A percentile compares a stretch with the other conserved stretches of the same genome.
Evolutionary conservation across 2,888 invertebrate species (phyloP).

Genomic region (Andricus curvator): DNA sequence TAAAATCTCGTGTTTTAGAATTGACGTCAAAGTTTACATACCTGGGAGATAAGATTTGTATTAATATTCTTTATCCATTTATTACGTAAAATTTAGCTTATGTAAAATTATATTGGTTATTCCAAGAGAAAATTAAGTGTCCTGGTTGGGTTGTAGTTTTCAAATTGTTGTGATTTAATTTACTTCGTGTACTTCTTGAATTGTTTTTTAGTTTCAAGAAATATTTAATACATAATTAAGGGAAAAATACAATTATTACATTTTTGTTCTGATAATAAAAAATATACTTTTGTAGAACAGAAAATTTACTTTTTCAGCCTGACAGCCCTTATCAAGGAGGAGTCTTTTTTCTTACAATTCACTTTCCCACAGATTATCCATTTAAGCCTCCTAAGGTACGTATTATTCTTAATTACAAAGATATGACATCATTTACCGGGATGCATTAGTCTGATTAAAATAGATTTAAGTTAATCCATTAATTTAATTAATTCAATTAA

Average conservation of each 20-base stretch:
- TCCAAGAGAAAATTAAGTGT: neutral
- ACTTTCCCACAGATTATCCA: conserved; percentile 99
- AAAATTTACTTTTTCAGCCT: conserved; percentile 84
- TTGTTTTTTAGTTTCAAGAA: neutral
- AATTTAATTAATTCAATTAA: too few species aligned
- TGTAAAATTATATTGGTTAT: neutral
- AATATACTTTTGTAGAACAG: neutral
- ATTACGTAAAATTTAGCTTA: conserved; percentile 36
- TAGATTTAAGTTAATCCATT: too few species aligned
- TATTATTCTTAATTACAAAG: conserved; percentile 31
- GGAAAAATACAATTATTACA: too few species aligned
- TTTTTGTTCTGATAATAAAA: neutral
- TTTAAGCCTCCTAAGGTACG: conserved; percentile 99
- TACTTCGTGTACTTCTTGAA: neutral
- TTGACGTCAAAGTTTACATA: neutral
- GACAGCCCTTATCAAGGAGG: conserved; percentile 99
- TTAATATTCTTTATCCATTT: conserved; percentile 32
- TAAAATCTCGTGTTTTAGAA: too few species aligned
- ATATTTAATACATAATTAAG: neutral
- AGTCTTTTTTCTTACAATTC: conserved; percentile 99
- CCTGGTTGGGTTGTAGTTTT: neutral
- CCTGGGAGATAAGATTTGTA: neutral
- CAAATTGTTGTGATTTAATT: neutral
- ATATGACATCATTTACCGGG: neutral
- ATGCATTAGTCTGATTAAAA: neutral